Evolutionary conservation across 2,113 vertebrate species (phyloP), one percentile per base, ranked within the genome.

Genomic region (Tamias sibiricus): DNA sequence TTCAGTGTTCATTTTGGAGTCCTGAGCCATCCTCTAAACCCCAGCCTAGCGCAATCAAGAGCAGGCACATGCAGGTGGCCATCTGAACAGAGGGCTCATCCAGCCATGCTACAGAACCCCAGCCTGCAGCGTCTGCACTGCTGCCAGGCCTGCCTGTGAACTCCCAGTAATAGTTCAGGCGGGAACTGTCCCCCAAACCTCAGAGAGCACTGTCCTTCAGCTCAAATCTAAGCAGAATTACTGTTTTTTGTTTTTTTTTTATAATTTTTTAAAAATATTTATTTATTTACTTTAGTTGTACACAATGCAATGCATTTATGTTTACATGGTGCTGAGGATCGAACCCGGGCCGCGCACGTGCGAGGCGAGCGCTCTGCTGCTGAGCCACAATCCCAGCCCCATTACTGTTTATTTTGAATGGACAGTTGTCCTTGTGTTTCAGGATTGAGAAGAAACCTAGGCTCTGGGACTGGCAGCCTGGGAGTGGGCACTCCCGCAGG

Each of bases 111-210:
- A 8, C 69, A 4, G 28, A 88, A 62, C 2, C 54, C 57, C 84
- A 4, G 57, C 12, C 57, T 0, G 0, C 10, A 3, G 6, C 11
- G 6, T 64, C 52, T 10, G 10, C 1, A 22, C 40, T 6, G 8
- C 30, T 62, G 9, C 79, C 32, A 12, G 85, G 22, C 68, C 64
- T 72, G 57, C 76, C 40, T 0, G 0, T 8, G 32, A 42, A 28
- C 47, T 77, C 62, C 44, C 14, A 47, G 16, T 2, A 22, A 4
- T 6, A 7, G 24, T 42, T 54, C n/a, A 40, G 49, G n/a, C n/a
- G 22, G 26, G 20, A 24, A 10, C 40, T 62, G 32, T 72, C 12
- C 54, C 32, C 47, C n/a, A 54, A n/a, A 52, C 49, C 85, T 42
- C 30, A 4, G 47, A 24, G 49, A 79, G 74, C 54, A 57, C 32